phyloP scores from a whole-genome alignment of 1,140 invertebrate species.

The Drepana arcuata region DNA sequence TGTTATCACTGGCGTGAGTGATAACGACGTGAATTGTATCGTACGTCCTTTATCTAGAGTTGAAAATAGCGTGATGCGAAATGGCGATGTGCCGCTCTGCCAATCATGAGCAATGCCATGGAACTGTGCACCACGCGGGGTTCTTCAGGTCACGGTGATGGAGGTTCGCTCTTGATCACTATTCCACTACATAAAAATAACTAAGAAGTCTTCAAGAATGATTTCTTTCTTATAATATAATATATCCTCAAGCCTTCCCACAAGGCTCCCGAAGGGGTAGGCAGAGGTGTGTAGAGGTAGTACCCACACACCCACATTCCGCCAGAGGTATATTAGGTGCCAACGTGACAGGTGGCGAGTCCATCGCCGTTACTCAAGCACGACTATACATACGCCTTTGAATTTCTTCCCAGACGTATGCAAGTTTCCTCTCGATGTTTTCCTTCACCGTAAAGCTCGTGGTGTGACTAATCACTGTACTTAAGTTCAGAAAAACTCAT shows the following conservation, averaged over 20 bases:
- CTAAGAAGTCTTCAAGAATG: too few relatives aligned
- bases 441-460: too few relatives aligned
- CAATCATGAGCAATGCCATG: slow-evolving; percentile 43
- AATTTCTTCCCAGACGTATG: too few relatives aligned
- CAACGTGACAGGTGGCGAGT: too few relatives aligned
- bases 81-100: slow-evolving; percentile 14
- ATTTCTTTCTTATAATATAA: neutral
- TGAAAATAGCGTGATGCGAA: slow-evolving; percentile 17
- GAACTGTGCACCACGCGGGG: slow-evolving; percentile 26
- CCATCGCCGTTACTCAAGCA: too few relatives aligned
- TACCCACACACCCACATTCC: too few relatives aligned
- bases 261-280: neutral
- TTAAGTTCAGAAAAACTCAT: too few relatives aligned
- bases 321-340: too few relatives aligned
- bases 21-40: slow-evolving; percentile 43
- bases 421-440: too few relatives aligned
- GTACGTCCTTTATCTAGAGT: slow-evolving; percentile 17
- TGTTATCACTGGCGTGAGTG: slow-evolving; percentile 46
- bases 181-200: neutral
- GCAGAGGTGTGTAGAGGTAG: neutral
- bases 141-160: slow-evolving; percentile 31
- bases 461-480: too few relatives aligned
- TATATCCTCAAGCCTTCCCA: neutral
- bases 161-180: slow-evolving; percentile 15
- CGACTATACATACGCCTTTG: too few relatives aligned